These are phyloP conservation scores for Hippocampus kuda DNA, from an alignment of 2,797 vertebrate species.

Conservation along the genomic window DNA sequence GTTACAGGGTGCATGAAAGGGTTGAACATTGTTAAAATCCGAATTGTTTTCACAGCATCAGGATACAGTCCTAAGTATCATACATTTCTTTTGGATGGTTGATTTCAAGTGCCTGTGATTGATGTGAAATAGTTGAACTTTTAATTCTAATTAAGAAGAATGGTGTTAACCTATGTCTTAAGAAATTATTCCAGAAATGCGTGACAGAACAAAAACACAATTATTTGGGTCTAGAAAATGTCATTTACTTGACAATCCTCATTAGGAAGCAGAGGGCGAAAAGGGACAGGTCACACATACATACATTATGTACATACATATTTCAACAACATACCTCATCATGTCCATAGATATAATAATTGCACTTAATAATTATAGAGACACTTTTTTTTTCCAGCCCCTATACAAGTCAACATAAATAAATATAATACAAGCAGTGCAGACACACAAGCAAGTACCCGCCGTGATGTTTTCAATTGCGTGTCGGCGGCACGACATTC, in stretches of 20 bases:
- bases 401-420: constrained; percentile 56
- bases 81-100: too few species aligned
- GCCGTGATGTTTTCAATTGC: constrained; percentile 35
- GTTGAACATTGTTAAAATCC: too few species aligned
- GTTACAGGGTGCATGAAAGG: too few species aligned
- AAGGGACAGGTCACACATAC: constrained; percentile 36
- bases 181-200: not conserved
- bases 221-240: constrained; percentile 57
- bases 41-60: too few species aligned
- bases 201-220: constrained; percentile 18
- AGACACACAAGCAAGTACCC: constrained; percentile 43
- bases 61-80: too few species aligned
- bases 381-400: constrained; percentile 34
- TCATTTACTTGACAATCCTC: constrained; percentile 71
- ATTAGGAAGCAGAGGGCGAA: constrained; percentile 60
- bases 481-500: not conserved
- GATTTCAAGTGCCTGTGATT: too few species aligned
- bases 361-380: constrained; percentile 71
- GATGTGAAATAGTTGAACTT: too few species aligned
- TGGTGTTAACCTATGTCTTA: not conserved
- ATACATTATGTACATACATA: constrained; percentile 57
- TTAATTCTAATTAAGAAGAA: too few species aligned
- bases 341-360: constrained; percentile 65
- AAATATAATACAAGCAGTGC: constrained; percentile 56
- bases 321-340: constrained; percentile 58